These are phyloP conservation scores for Trissolcus brochymenae DNA, from an alignment of 2,888 invertebrate genomes.

Conservation along the genomic window DNA sequence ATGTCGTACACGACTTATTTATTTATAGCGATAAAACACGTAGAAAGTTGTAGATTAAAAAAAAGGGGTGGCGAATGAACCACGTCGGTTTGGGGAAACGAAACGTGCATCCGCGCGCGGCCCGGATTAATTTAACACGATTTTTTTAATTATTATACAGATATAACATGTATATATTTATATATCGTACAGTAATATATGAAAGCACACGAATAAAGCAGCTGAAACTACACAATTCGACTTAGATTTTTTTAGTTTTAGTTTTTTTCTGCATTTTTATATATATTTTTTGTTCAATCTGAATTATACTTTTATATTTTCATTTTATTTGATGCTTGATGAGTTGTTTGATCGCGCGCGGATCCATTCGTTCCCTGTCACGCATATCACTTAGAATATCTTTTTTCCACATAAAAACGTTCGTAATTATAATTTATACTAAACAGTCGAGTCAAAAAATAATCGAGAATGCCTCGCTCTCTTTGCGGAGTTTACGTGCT, in stretches of 20 bases:
- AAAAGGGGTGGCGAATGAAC: constrained; percentile 63
- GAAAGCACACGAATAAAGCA: constrained; percentile 58
- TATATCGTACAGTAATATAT: constrained; percentile 45
- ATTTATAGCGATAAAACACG: constrained; percentile 70
- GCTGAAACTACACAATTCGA: constrained; percentile 47
- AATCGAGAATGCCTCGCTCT: constrained; percentile 66
- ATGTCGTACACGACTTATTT: constrained; percentile 57
- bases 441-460: constrained; percentile 72
- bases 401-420: constrained; percentile 67
- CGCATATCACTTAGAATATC: constrained; percentile 63
- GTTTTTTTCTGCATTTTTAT: neutral
- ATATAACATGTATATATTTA: constrained; percentile 50
- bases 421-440: constrained; percentile 66
- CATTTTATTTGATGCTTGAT: constrained; percentile 6
- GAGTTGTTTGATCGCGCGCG: constrained; percentile 28
- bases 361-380: constrained; percentile 42
- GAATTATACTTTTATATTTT: constrained; percentile 14
- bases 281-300: constrained; percentile 18
- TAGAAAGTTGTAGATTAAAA: constrained; percentile 72
- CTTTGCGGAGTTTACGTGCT: constrained; percentile 57
- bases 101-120: constrained; percentile 21
- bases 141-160: constrained; percentile 42
- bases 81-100: constrained; percentile 57
- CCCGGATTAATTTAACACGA: constrained; percentile 27
- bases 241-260: constrained; percentile 11